These are phyloP conservation scores for Zoanthus sociatus DNA, from an alignment of 92 coral and sea anemone genomes.

Conservation along the genomic window DNA sequence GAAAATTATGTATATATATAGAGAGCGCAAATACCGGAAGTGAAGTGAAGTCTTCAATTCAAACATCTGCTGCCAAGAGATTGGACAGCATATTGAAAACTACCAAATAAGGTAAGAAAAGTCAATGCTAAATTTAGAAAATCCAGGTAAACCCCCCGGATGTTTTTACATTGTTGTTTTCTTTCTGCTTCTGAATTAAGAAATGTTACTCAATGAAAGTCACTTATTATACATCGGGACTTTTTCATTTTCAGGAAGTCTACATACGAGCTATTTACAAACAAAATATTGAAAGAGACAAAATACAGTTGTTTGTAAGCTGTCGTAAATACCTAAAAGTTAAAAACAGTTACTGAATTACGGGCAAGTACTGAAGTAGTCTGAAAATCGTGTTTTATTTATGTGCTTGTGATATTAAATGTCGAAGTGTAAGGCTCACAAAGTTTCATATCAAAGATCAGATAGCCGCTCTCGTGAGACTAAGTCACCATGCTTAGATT, in stretches of 20 bases:
- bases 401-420: too few relatives aligned
- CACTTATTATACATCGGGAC: background rate
- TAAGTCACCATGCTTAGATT: too few relatives aligned
- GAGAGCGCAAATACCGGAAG: slow-evolving; percentile 19
- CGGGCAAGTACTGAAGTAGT: too few relatives aligned
- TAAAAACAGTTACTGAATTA: too few relatives aligned
- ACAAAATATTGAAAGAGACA: too few relatives aligned
- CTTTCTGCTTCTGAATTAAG: slow-evolving; percentile 35
- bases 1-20: background rate
- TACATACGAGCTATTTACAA: too few relatives aligned
- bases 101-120: slow-evolving; percentile 29
- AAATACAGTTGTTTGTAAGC: too few relatives aligned
- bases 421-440: too few relatives aligned
- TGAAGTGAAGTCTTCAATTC: background rate
- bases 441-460: too few relatives aligned
- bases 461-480: too few relatives aligned
- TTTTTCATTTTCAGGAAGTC: background rate
- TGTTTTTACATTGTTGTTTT: background rate
- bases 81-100: slow-evolving; percentile 12
- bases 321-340: too few relatives aligned
- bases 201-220: background rate
- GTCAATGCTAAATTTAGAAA: slow-evolving; percentile 35
- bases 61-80: background rate
- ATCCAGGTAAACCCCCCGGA: slow-evolving; percentile 26
- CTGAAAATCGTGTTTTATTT: too few relatives aligned